Conservation (phyloP, 2,888 invertebrate species). For the Dexiosoma caninum region DNA sequence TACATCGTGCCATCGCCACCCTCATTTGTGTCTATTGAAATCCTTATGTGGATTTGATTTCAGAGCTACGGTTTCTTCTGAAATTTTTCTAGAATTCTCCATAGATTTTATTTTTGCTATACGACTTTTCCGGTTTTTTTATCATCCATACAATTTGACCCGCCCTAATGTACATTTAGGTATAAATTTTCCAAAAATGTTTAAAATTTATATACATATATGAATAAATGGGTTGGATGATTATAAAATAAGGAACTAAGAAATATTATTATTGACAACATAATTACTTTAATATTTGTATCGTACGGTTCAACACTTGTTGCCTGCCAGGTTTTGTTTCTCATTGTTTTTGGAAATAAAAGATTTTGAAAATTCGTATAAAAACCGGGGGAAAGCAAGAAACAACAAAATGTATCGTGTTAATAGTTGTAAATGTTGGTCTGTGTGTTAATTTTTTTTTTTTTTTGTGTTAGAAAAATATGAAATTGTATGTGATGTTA, state of each 20-base stretch:
- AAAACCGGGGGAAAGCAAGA: neutral
- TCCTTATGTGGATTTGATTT: too few species aligned
- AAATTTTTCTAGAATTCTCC: too few species aligned
- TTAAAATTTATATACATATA: conserved; percentile 10
- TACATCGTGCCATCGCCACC: too few species aligned
- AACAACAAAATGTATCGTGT: conserved; percentile 8
- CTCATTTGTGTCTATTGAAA: too few species aligned
- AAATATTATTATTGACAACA: conserved; percentile 51
- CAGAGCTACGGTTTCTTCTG: too few species aligned
- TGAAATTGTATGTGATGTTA: conserved; percentile 57
- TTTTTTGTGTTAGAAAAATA: conserved; percentile 17
- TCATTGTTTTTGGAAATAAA: neutral
- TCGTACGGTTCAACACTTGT: conserved; percentile 19
- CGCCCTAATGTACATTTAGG: too few species aligned
- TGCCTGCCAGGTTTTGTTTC: neutral
- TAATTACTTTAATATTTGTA: conserved; percentile 58
- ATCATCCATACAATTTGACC: too few species aligned
- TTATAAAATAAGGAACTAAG: conserved; percentile 9
- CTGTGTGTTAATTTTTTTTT: neutral
- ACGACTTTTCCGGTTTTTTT: too few species aligned
- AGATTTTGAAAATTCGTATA: conserved; percentile 13
- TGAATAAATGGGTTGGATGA: conserved; percentile 10
- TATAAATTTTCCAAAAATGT: neutral
- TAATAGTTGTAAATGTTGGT: conserved; percentile 22
- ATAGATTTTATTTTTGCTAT: too few species aligned